A percentile compares a stretch with the other conserved stretches of the same genome.
Evolutionary conservation across 2,113 vertebrate genomes (phyloP).

Genomic region (Pycnonotus jocosus): DNA sequence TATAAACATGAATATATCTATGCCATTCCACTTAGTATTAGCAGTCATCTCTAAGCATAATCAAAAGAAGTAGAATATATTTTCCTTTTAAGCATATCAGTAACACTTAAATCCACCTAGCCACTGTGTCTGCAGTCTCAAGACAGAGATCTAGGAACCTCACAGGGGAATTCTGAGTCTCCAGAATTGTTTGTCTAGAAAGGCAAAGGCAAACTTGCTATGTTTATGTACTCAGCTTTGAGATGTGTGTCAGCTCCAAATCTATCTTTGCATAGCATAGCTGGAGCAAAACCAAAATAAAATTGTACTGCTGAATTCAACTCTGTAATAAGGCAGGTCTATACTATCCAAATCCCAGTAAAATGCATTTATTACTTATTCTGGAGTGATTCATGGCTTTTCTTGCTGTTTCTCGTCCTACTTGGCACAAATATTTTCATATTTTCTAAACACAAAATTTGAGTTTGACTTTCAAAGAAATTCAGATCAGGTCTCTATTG

Average conservation of each 20-base stretch:
- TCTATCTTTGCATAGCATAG: neutral
- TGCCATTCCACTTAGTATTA: neutral
- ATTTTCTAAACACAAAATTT: neutral
- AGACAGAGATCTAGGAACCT: neutral
- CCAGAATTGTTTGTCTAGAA: neutral
- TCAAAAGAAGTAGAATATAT: neutral
- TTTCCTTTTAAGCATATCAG: neutral
- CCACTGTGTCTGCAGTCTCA: neutral
- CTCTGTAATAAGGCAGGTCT: neutral
- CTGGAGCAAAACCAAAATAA: neutral
- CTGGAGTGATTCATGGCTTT: neutral
- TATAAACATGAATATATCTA: neutral
- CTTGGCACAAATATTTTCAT: neutral
- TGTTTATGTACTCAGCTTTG: neutral
- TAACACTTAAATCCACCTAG: neutral
- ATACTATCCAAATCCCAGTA: neutral
- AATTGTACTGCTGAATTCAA: neutral
- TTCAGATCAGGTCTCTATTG: neutral
- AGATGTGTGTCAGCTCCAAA: neutral
- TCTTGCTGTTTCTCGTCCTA: neutral
- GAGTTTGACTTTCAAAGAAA: neutral
- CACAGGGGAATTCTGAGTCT: neutral
- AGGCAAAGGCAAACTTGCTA: neutral
- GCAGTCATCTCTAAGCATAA: neutral
- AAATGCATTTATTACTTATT: neutral